Conservation (phyloP, 2,888 invertebrate species). For the Acanthosepion pharaonis region DNA sequence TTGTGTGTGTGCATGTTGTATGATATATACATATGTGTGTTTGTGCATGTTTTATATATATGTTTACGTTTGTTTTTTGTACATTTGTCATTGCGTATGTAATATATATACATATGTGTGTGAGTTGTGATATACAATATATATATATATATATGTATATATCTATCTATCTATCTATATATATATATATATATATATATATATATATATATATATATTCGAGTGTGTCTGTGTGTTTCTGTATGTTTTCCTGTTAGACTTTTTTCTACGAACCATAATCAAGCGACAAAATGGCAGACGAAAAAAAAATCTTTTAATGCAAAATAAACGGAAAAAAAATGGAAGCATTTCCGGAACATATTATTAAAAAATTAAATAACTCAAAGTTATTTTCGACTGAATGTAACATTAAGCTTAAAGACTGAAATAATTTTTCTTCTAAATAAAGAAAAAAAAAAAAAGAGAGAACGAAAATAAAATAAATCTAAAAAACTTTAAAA, state of each 20-base stretch:
- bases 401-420: neutral
- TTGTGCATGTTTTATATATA: too few relatives aligned
- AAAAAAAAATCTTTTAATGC: neutral
- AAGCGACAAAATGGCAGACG: neutral
- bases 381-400: neutral
- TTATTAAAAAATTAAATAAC: neutral
- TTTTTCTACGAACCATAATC: neutral
- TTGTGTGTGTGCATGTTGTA: too few relatives aligned
- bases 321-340: neutral
- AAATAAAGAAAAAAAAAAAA: neutral
- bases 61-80: too few relatives aligned
- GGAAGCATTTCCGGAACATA: neutral
- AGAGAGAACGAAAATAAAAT: too few relatives aligned
- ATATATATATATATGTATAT: neutral
- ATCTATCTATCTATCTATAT: neutral
- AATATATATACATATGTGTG: too few relatives aligned
- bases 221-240: neutral
- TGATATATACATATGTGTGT: too few relatives aligned
- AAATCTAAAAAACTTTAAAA: neutral
- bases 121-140: too few relatives aligned
- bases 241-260: neutral
- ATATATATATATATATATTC: neutral
- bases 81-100: too few relatives aligned
- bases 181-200: too few relatives aligned
- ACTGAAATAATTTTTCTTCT: neutral